phyloP scores from a whole-genome alignment of 2,113 vertebrate species.

The Eurystomus gularis region DNA sequence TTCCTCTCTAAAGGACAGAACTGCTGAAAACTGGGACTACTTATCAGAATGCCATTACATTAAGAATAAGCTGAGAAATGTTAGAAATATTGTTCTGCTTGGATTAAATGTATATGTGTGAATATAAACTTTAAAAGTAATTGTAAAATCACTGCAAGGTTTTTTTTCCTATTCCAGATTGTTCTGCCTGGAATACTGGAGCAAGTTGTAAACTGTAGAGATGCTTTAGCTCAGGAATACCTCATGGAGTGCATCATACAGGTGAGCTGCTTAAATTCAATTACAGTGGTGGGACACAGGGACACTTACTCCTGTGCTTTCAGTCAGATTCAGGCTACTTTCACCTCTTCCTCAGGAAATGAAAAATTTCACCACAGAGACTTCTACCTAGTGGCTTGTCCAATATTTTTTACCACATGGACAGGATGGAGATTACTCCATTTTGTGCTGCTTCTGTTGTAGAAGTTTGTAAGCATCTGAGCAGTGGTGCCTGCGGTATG shows the following conservation, averaged over 20 bases:
- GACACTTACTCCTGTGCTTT: background rate
- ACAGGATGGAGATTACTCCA: background rate
- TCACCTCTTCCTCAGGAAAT: background rate
- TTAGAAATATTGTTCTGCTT: background rate
- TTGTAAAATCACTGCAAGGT: background rate
- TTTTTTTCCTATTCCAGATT: constrained; percentile 73
- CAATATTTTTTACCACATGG: background rate
- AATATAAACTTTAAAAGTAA: background rate
- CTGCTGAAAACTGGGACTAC: background rate
- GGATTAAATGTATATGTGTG: background rate
- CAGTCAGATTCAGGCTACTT: background rate
- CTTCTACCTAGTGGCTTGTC: background rate
- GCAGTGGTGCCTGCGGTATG: background rate
- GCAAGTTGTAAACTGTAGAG: constrained; percentile 97
- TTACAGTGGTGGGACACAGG: background rate
- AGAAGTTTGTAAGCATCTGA: background rate
- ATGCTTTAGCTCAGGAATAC: constrained; percentile 97
- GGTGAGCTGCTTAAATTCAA: constrained; percentile 70
- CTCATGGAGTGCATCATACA: constrained; percentile 99
- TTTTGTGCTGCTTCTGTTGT: background rate
- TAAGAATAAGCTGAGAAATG: background rate
- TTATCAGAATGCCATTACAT: background rate
- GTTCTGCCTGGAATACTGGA: constrained; percentile 94
- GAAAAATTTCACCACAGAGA: background rate
- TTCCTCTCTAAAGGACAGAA: background rate